A percentile compares a stretch with the other conserved stretches of the same genome.
Conservation (phyloP, 2,888 invertebrate species). For the Cantharis nigra region DNA sequence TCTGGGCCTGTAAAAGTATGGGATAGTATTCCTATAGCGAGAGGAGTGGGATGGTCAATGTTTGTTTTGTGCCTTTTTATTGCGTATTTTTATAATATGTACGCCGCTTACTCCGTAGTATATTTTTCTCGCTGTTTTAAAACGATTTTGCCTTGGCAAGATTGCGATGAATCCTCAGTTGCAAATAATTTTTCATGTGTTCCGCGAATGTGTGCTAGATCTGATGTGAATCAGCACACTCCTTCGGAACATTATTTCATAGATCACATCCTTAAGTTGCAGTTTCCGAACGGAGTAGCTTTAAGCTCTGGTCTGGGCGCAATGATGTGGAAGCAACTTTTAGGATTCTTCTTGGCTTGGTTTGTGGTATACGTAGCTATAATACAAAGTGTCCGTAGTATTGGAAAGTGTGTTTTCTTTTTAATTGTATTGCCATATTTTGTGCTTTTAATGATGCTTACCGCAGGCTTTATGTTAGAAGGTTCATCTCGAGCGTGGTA, state of each 20-base stretch:
- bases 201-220: conserved; percentile 12
- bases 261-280: conserved; percentile 11
- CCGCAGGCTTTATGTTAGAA: conserved; percentile 14
- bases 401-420: conserved; percentile 20
- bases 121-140: conserved; percentile 56
- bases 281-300: background rate
- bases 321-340: conserved; percentile 15
- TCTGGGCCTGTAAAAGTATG: conserved; percentile 57
- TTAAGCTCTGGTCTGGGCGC: background rate
- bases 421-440: conserved; percentile 20
- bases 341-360: conserved; percentile 20
- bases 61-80: conserved; percentile 50
- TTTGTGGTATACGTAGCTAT: conserved; percentile 19
- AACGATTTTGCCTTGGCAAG: conserved; percentile 56
- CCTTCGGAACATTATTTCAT: conserved; percentile 20
- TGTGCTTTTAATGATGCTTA: conserved; percentile 15
- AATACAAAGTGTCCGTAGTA: conserved; percentile 19
- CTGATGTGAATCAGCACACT: background rate
- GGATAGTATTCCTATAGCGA: conserved; percentile 56
- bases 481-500: conserved; percentile 5
- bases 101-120: conserved; percentile 55
- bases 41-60: conserved; percentile 58
- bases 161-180: conserved; percentile 6
- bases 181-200: conserved; percentile 1
- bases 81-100: conserved; percentile 51